These are phyloP conservation scores for Sebastes diploproa DNA, from an alignment of 2,797 vertebrate genomes.

Conservation along the genomic window DNA sequence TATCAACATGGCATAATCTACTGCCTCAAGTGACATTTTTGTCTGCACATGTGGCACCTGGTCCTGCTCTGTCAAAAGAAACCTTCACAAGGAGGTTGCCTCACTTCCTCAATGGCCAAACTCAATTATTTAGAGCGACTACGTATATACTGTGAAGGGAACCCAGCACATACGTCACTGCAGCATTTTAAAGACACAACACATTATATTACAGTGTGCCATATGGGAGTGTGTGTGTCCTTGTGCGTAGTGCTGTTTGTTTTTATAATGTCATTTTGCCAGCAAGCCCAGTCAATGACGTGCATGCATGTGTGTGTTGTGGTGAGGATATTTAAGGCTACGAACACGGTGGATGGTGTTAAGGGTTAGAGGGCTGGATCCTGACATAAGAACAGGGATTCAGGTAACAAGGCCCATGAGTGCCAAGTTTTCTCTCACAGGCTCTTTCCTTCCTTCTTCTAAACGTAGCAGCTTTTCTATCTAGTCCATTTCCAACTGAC, in stretches of 20 bases:
- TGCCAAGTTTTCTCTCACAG: background rate
- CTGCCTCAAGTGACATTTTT: background rate
- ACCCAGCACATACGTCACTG: background rate
- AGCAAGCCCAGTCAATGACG: background rate
- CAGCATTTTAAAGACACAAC: background rate
- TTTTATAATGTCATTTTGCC: background rate
- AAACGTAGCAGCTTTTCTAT: background rate
- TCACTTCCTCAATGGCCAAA: constrained; percentile 11
- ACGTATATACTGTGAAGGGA: background rate
- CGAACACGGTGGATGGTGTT: background rate
- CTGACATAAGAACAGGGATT: constrained; percentile 20
- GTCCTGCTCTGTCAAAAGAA: constrained; percentile 12
- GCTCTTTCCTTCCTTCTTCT: constrained; percentile 1
- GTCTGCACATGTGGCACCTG: background rate
- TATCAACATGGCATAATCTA: background rate
- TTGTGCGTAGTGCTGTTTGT: background rate
- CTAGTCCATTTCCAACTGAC: constrained; percentile 24
- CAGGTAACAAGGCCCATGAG: background rate
- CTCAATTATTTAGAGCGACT: constrained; percentile 46
- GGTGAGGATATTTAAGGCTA: background rate
- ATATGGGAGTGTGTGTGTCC: background rate
- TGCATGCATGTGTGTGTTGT: background rate
- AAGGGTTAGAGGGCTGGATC: constrained; percentile 19
- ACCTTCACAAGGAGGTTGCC: background rate
- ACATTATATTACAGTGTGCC: background rate